Base-by-base conservation (phyloP, 1,140 invertebrate species). In the Orchesella cincta region DNA sequence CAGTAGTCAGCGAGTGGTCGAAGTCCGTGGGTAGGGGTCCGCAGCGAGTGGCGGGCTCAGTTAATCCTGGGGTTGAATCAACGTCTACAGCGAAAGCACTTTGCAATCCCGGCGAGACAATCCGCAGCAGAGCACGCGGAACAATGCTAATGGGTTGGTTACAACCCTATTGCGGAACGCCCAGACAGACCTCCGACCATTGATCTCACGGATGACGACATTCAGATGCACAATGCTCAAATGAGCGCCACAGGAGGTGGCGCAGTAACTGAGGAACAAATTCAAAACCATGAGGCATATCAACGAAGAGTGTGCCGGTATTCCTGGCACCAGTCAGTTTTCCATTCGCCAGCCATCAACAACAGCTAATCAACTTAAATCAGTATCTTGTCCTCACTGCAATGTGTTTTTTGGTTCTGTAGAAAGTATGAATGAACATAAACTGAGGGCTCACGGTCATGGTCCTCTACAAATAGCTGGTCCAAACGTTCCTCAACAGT, bases 131-230 rank as follows among this genome's bases (percentile, higher is more conserved):
- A n/a, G 3, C 20, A 29, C 12, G 20, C 2, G 26, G 29, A 31
- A n/a, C 46, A 54, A 29, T 35, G 51, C 67, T 2, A 23, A 28
- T 2, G 74, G 51, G 29, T 8, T 76, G 3, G 14, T 46, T 8
- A 54, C 54, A 73, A 76, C 34, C 39, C 39, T 20, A 8, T 31
- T 3, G 35, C 67, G 5, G 79, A 80, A 35, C 18, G 81, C 20
- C 81, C 81, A 3, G 79, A 78, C 52, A 34, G 81, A 12, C 81
- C 81, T 0, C 81, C 81, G 26, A 82, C 81, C 12, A 78, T 82
- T 29, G 81, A 82, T 64, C 78, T 82, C 51, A 82, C 81, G 0
- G 76, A 77, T 1, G 81, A 82, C 71, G 12, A 36, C 16, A 29
- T 73, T 36, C 34, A 73, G 5, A 8, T 14, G 2, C 36, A 73